phyloP scores from a whole-genome alignment of 2,113 vertebrate species.

The Mormoops blainvillei region DNA sequence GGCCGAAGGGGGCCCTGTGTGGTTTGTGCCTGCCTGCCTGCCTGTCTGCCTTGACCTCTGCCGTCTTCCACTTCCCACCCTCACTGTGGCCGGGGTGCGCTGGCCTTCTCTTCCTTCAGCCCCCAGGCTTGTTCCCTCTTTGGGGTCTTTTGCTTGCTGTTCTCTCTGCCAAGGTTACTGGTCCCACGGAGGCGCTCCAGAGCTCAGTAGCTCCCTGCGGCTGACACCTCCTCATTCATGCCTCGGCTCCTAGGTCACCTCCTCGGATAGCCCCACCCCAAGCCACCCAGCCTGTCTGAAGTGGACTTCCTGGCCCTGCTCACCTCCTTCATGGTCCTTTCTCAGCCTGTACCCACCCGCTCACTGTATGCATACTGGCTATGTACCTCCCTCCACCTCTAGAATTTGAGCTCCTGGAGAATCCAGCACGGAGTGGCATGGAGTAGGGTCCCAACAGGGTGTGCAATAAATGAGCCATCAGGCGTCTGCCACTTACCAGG shows the following conservation, averaged over 20 bases:
- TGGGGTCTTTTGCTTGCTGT: neutral
- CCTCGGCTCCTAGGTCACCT: neutral
- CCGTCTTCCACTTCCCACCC: neutral
- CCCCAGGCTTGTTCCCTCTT: too few species aligned
- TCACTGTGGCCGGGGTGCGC: too few species aligned
- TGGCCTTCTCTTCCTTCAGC: neutral
- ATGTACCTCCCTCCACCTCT: neutral
- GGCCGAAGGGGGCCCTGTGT: neutral
- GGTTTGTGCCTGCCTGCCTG: too few species aligned
- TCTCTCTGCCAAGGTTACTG: neutral
- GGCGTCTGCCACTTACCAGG: neutral
- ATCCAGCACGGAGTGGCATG: rapidly evolving
- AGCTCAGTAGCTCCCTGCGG: rapidly evolving
- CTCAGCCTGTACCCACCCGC: neutral
- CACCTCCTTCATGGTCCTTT: neutral
- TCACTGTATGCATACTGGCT: rapidly evolving
- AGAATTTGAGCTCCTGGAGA: neutral
- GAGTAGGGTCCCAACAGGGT: rapidly evolving
- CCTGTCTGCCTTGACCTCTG: neutral
- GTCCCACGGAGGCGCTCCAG: too few species aligned
- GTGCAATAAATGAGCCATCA: rapidly evolving
- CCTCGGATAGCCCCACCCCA: neutral
- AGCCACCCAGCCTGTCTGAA: neutral
- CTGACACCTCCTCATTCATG: neutral
- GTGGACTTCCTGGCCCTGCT: neutral